These are phyloP conservation scores for Podotricha telesiphe DNA, from an alignment of 2,888 invertebrate genomes.

Conservation along the genomic window DNA sequence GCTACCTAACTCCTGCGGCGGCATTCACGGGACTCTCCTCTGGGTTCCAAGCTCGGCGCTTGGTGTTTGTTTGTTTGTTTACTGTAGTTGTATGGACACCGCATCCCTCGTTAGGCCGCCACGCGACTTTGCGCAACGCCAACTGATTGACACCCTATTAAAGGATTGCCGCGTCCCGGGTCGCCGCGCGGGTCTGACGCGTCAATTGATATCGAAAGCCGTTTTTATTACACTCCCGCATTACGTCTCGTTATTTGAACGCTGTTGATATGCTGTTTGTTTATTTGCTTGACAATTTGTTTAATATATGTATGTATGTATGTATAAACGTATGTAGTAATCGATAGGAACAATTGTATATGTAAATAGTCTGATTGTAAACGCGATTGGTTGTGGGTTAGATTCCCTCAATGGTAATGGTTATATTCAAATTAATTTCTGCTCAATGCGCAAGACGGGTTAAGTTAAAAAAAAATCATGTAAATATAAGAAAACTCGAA, in stretches of 20 bases:
- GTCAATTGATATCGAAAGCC: conserved; percentile 21
- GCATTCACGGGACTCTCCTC: not conserved
- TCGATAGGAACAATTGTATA: no score
- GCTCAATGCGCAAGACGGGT: no score
- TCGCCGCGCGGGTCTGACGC: conserved; percentile 8
- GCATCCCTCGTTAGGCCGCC: conserved; percentile 17
- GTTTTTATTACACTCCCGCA: conserved; percentile 18
- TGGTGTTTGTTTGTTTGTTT: conserved; percentile 48
- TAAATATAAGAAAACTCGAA: no score
- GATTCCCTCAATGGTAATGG: no score
- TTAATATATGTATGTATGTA: not conserved
- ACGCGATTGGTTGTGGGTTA: no score
- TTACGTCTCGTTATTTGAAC: conserved; percentile 10
- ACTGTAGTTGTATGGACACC: conserved; percentile 45
- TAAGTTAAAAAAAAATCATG: no score
- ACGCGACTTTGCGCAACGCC: conserved; percentile 65
- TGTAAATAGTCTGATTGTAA: no score
- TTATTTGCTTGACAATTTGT: conserved; percentile 3
- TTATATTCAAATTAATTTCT: no score
- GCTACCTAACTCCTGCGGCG: conserved; percentile 8
- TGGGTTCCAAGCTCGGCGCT: not conserved
- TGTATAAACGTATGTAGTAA: no score
- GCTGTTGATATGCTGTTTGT: conserved; percentile 13
- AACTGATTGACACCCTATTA: conserved; percentile 48
- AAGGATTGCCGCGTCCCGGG: conserved; percentile 4